These are phyloP conservation scores for Diadema setosum DNA, from an alignment of 35 echinoderm and acorn worm species.

Conservation along the genomic window DNA sequence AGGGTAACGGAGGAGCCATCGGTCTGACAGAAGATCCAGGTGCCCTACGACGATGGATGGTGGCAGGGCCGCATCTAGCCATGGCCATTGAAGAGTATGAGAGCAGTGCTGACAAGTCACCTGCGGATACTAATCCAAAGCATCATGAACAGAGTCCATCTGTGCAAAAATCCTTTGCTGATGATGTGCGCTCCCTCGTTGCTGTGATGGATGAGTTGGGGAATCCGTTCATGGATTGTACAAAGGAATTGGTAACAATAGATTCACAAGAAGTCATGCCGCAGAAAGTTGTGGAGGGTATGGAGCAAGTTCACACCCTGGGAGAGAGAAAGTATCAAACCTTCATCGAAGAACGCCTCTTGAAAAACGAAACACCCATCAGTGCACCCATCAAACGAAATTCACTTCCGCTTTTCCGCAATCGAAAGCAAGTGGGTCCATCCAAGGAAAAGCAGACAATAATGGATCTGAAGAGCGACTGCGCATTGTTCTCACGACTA, in stretches of 20 bases:
- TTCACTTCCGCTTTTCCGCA: not conserved
- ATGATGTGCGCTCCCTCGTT: not conserved
- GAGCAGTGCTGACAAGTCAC: not conserved
- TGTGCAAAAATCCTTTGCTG: not conserved
- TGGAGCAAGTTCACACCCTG: not conserved
- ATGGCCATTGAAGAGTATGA: not conserved
- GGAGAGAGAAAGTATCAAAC: conserved; percentile 21
- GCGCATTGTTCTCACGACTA: not conserved
- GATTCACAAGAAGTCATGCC: not conserved
- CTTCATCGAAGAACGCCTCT: conserved; percentile 7
- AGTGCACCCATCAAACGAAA: conserved; percentile 20
- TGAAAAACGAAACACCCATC: conserved; percentile 2
- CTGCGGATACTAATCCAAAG: not conserved
- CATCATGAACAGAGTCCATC: conserved; percentile 8
- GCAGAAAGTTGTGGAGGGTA: not conserved
- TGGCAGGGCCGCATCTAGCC: not conserved
- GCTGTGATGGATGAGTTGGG: conserved; percentile 15
- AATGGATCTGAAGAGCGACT: not conserved
- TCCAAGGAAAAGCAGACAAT: not conserved
- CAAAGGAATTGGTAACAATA: not conserved
- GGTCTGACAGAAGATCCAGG: conserved; percentile 11
- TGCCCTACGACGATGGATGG: conserved; percentile 19
- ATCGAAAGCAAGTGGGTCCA: not conserved
- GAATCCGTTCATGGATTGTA: conserved; percentile 12
- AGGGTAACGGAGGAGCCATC: not conserved